Evolutionary conservation across 1,140 invertebrate genomes (phyloP), one percentile per base, ranked within the genome.

Genomic region (Polypedilum vanderplanki): DNA sequence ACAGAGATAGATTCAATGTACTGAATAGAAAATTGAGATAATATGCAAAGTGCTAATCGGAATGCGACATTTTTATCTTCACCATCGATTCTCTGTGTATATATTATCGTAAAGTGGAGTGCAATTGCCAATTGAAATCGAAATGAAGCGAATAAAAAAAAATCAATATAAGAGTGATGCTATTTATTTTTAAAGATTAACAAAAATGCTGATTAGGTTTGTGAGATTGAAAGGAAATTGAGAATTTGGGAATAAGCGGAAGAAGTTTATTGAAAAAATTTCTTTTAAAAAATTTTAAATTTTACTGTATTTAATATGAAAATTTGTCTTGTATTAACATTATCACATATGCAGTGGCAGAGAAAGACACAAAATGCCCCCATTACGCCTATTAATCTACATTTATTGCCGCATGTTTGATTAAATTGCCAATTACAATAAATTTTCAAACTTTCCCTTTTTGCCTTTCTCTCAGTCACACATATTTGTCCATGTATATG

Each of bases 401-500:
- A 70, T 70, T 70, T 12, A 70, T 70, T 70, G 65, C 65, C 18
- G 65, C 65, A 70, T 70, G 65, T 70, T 70, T 70, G 65, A 70
- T 70, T 70, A 70, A 70, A 70, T 70, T 70, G 65, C 65, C 65
- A 70, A 70, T 70, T 70, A 70, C 65, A 70, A 70, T 70, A 70
- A 70, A 70, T 70, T 70, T 70, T 20, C 17, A 20, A 15, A 20
- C 17, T 70, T 22, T 18, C 65, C 65, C 65, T 22, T 70, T 70
- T 70, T 22, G 65, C 20, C 65, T 22, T 20, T 22, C 20, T n/a
- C 18, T n/a, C 20, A 18, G n/a, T n/a, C n/a, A 67, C 2, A 18
- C 10, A 67, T 3, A 70, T 5, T 18, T 7, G 65, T 3, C 9
- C n/a, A 67, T 67, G 18, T n/a, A 17, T 20, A 70, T 22, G 9